Conservation (phyloP, 2,888 invertebrate genomes). For the Megamerina dolium region DNA sequence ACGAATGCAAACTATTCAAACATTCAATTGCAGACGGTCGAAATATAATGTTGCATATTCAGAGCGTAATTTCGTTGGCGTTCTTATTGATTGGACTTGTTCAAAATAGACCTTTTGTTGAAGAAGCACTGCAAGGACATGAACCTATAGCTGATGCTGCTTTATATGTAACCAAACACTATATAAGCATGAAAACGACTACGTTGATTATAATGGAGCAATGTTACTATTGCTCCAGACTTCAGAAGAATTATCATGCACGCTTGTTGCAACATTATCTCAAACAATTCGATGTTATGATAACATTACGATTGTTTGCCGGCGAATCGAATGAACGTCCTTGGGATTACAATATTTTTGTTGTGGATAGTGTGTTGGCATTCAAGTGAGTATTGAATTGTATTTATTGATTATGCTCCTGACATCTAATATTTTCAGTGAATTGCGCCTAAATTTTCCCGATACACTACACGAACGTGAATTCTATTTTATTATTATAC, state of each 20-base stretch:
- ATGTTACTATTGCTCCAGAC: constrained; percentile 11
- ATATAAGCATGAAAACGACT: constrained; percentile 25
- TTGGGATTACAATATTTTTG: constrained; percentile 30
- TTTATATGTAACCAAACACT: constrained; percentile 22
- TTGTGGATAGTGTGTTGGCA: constrained; percentile 27
- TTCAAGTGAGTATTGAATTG: constrained; percentile 28
- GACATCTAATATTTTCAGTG: constrained; percentile 12
- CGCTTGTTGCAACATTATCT: constrained; percentile 27
- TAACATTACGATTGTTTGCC: constrained; percentile 28
- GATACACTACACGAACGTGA: constrained; percentile 25
- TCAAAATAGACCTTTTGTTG: too few species aligned
- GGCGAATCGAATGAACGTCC: constrained; percentile 21
- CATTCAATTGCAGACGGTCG: too few species aligned
- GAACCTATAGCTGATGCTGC: constrained; percentile 15
- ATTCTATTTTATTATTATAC: constrained; percentile 32
- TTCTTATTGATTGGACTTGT: too few species aligned
- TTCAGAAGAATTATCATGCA: constrained; percentile 19
- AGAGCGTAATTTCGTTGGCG: too few species aligned
- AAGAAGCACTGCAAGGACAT: constrained; percentile 5
- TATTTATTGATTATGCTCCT: background rate
- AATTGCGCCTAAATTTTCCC: constrained; percentile 22
- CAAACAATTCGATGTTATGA: constrained; percentile 14
- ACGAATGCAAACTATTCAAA: too few species aligned
- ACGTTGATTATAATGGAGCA: constrained; percentile 26
- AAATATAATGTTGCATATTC: too few species aligned